Percentiles rank a stretch among this genome's conserved stretches.
phyloP scores from a whole-genome alignment of 2,797 vertebrate species.

The Trachops cirrhosus region DNA sequence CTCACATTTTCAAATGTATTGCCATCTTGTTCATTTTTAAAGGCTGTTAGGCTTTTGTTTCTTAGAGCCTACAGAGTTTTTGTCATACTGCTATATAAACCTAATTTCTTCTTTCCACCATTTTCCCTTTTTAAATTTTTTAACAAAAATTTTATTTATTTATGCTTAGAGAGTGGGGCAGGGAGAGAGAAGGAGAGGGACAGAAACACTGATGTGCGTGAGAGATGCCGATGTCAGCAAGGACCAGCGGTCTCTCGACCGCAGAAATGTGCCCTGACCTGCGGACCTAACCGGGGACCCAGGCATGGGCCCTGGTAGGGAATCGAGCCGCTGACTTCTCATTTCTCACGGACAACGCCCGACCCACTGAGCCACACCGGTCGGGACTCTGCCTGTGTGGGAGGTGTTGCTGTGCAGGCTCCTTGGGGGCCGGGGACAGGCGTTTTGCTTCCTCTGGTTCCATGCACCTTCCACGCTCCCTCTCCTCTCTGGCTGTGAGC shows the following conservation, averaged over 20 bases:
- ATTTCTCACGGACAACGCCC: too few relatives aligned
- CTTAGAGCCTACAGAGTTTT: not conserved
- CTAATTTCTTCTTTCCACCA: not conserved
- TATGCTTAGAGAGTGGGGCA: too few relatives aligned
- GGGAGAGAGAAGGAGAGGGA: too few relatives aligned
- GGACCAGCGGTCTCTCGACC: too few relatives aligned
- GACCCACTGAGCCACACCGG: too few relatives aligned
- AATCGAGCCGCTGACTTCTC: too few relatives aligned
- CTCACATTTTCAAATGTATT: not conserved
- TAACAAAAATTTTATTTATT: too few relatives aligned
- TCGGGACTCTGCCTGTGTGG: not conserved
- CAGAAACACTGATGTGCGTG: too few relatives aligned
- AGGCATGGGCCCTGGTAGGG: too few relatives aligned
- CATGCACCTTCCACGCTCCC: accelerated
- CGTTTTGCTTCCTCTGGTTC: not conserved
- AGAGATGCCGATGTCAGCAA: too few relatives aligned
- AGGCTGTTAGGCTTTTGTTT: not conserved
- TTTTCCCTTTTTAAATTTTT: not conserved
- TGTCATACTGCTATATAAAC: not conserved
- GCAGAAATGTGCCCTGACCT: too few relatives aligned
- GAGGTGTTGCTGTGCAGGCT: not conserved
- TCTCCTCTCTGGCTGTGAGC: not conserved
- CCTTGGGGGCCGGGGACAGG: not conserved
- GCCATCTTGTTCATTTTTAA: not conserved
- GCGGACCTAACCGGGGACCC: too few relatives aligned